Percentiles rank a stretch among this genome's conserved stretches.
Evolutionary conservation across 2,797 vertebrate genomes (phyloP).

Genomic region (Glyptemys insculpta): DNA sequence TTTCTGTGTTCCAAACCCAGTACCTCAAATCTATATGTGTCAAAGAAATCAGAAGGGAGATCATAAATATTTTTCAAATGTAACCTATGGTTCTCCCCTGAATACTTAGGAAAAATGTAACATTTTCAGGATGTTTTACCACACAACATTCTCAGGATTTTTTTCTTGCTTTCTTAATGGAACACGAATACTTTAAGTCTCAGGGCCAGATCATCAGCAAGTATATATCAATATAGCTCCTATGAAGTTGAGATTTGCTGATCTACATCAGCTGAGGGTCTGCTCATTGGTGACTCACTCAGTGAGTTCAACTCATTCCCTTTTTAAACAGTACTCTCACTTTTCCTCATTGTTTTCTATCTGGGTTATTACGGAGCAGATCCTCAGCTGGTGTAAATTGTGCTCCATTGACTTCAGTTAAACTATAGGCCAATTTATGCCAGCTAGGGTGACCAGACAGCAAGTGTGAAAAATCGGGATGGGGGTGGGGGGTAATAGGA

Average conservation of each 20-base stretch:
- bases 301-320: slow-evolving; percentile 28
- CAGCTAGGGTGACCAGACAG: not conserved
- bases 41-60: slow-evolving; percentile 23
- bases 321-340: not conserved
- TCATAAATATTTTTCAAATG: not conserved
- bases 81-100: not conserved
- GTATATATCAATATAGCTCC: slow-evolving; percentile 30
- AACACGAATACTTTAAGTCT: slow-evolving; percentile 15
- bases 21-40: not conserved
- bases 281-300: slow-evolving; percentile 30
- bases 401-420: not conserved
- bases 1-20: not conserved
- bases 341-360: not conserved
- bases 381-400: not conserved
- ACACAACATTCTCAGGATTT: slow-evolving; percentile 34
- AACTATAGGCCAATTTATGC: not conserved
- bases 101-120: not conserved
- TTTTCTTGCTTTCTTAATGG: slow-evolving; percentile 50
- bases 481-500: too few species aligned
- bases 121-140: slow-evolving; percentile 55
- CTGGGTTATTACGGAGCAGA: not conserved
- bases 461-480: too few species aligned
- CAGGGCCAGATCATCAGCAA: slow-evolving; percentile 37
- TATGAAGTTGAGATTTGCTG: slow-evolving; percentile 52
- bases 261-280: slow-evolving; percentile 27